Percentiles rank a stretch among this genome's conserved stretches.
Evolutionary conservation across 2,888 invertebrate species (phyloP).

Genomic region (Phyllotreta striolata): DNA sequence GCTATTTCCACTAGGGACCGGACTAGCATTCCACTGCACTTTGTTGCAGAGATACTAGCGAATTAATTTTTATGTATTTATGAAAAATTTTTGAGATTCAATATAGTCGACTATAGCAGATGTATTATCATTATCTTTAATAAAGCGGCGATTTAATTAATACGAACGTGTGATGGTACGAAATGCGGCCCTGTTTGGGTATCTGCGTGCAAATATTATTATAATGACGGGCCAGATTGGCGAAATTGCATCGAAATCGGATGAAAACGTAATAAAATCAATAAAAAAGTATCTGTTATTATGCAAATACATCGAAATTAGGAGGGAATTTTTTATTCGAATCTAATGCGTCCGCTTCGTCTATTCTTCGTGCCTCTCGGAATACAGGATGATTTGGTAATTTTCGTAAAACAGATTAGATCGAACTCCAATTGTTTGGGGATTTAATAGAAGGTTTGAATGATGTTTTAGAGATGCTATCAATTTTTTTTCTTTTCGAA

Average conservation of each 20-base stretch:
- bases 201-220: slow-evolving; percentile 26
- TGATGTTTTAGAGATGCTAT: slow-evolving; percentile 27
- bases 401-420: slow-evolving; percentile 29
- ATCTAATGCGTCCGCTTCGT: slow-evolving; percentile 16
- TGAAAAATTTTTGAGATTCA: background rate
- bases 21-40: background rate
- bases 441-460: slow-evolving; percentile 30
- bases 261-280: slow-evolving; percentile 26
- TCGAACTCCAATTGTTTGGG: slow-evolving; percentile 29
- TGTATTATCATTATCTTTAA: too few species aligned
- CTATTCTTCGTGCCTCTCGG: slow-evolving; percentile 17
- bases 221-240: slow-evolving; percentile 15
- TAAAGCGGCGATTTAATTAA: too few species aligned
- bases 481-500: slow-evolving; percentile 19
- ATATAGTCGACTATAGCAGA: too few species aligned
- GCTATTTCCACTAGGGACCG: slow-evolving; percentile 18
- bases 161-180: background rate
- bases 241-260: slow-evolving; percentile 29
- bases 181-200: slow-evolving; percentile 6
- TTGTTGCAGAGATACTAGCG: background rate
- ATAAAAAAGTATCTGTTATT: slow-evolving; percentile 31
- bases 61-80: background rate
- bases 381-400: slow-evolving; percentile 29
- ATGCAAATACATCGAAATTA: slow-evolving; percentile 29
- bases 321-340: slow-evolving; percentile 5